phyloP scores from a whole-genome alignment of 2,888 invertebrate genomes.

The Catocala nupta region DNA sequence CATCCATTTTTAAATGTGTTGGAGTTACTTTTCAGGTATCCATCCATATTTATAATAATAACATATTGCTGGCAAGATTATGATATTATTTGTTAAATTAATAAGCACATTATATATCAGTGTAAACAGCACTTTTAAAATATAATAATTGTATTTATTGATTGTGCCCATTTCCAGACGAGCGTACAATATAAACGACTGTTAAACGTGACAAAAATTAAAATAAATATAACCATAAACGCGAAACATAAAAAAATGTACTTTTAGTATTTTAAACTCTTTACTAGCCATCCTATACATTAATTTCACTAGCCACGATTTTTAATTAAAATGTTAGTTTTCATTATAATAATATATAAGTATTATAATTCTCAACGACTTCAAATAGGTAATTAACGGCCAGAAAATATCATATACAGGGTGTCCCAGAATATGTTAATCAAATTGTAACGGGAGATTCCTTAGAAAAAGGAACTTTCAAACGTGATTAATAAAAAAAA shows the following conservation, averaged over 20 bases:
- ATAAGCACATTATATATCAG: no score
- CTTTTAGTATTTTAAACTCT: constrained; percentile 45
- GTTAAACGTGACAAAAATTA: constrained; percentile 1
- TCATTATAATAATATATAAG: constrained; percentile 8
- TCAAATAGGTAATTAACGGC: background rate
- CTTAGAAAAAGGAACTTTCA: no score
- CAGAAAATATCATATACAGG: background rate
- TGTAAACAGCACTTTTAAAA: no score
- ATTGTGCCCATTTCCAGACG: constrained; percentile 23
- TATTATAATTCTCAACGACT: constrained; percentile 25
- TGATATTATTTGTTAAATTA: no score
- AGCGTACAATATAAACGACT: constrained; percentile 13
- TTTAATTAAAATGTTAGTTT: constrained; percentile 46
- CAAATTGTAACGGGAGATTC: no score
- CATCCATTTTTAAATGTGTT: no score
- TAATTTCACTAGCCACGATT: constrained; percentile 64
- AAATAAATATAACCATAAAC: constrained; percentile 20
- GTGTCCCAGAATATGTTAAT: background rate
- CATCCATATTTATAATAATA: no score
- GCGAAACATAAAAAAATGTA: constrained; percentile 42
- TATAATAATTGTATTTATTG: constrained; percentile 9
- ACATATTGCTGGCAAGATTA: no score
- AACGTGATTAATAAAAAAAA: no score
- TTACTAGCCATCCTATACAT: constrained; percentile 54
- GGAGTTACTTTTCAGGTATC: no score